phyloP scores from a whole-genome alignment of 2,888 invertebrate genomes.

The Caenorhabditis angaria region DNA sequence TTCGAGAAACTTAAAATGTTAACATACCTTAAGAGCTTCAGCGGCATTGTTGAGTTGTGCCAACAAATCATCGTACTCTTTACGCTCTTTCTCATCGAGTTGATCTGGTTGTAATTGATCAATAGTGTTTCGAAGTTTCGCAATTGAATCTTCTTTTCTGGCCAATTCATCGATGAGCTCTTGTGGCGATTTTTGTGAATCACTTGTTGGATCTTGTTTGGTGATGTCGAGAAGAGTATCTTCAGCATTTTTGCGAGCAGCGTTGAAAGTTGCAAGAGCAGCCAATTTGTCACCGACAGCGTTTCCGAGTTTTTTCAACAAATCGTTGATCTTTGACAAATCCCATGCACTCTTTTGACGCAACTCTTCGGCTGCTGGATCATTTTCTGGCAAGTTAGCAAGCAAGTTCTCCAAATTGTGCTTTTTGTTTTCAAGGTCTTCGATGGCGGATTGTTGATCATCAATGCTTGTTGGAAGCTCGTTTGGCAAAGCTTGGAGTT shows the following conservation, averaged over 20 bases:
- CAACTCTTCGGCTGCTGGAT: slow-evolving; percentile 34
- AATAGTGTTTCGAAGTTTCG: slow-evolving; percentile 20
- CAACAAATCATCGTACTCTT: slow-evolving; percentile 35
- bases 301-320: slow-evolving; percentile 33
- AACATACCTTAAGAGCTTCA: slow-evolving; percentile 29
- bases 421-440: slow-evolving; percentile 34
- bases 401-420: slow-evolving; percentile 35
- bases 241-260: slow-evolving; percentile 48
- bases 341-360: slow-evolving; percentile 43
- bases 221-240: slow-evolving; percentile 40
- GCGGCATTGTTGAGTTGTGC: slow-evolving; percentile 37
- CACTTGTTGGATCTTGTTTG: slow-evolving; percentile 4
- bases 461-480: slow-evolving; percentile 22
- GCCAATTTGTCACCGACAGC: slow-evolving; percentile 49
- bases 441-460: slow-evolving; percentile 40
- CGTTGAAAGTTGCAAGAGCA: slow-evolving; percentile 50
- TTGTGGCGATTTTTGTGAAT: slow-evolving; percentile 12
- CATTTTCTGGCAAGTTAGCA: slow-evolving; percentile 24
- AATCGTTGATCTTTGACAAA: slow-evolving; percentile 42
- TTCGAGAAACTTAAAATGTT: no score
- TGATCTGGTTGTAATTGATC: slow-evolving; percentile 16
- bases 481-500: slow-evolving; percentile 28
- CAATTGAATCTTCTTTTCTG: slow-evolving; percentile 19
- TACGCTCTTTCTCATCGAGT: slow-evolving; percentile 32
- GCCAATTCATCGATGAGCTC: slow-evolving; percentile 22